phyloP scores from a whole-genome alignment of 2,113 vertebrate species.

The Saccopteryx bilineata region DNA sequence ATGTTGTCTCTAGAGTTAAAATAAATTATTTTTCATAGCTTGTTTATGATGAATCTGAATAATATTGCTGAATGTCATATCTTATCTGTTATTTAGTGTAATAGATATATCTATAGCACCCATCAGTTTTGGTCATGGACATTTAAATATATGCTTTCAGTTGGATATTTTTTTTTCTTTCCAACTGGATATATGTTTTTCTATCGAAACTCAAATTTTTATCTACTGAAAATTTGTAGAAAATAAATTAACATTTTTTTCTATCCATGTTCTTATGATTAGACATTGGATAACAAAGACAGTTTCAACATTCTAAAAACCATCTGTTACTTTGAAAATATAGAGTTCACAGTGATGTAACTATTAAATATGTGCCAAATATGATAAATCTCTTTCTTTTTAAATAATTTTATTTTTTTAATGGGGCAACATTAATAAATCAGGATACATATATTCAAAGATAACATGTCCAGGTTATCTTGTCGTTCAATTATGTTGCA shows the following conservation, averaged over 20 bases:
- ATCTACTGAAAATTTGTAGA: slow-evolving; percentile 21
- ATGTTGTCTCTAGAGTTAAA: slow-evolving; percentile 3
- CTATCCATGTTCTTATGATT: neutral
- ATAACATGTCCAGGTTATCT: no score
- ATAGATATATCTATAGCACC: neutral
- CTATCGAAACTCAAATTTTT: slow-evolving; percentile 22
- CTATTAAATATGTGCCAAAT: neutral
- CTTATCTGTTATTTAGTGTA: slow-evolving; percentile 46
- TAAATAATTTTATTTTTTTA: no score
- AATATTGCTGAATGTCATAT: slow-evolving; percentile 11
- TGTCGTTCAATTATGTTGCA: no score
- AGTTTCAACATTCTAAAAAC: slow-evolving; percentile 27
- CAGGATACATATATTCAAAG: no score
- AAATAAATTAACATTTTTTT: slow-evolving; percentile 37
- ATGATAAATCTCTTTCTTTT: neutral
- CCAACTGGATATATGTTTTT: neutral
- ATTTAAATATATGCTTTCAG: slow-evolving; percentile 51
- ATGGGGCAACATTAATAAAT: no score
- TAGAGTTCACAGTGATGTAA: neutral
- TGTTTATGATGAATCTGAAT: slow-evolving; percentile 27
- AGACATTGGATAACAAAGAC: neutral
- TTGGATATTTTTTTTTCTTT: slow-evolving; percentile 9
- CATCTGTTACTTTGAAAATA: slow-evolving; percentile 30
- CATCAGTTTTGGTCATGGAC: neutral
- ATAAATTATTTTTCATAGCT: slow-evolving; percentile 26